Evolutionary conservation across 1,140 invertebrate genomes (phyloP), one percentile per base, ranked within the genome.

Genomic region (Ips nitidus): DNA sequence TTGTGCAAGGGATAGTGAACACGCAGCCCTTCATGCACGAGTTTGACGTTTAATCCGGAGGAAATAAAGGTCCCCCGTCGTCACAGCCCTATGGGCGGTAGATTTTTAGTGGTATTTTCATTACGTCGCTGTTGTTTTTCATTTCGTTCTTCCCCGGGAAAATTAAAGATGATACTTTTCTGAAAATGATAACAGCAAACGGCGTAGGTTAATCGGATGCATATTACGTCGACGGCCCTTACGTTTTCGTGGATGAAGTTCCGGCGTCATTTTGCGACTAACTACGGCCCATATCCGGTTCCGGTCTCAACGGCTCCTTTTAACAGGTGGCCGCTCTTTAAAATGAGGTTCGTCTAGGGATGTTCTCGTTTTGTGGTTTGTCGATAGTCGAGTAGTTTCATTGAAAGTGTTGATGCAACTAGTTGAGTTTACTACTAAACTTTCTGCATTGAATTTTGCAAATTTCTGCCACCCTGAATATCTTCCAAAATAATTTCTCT

Each of bases 21-120:
- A 58, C 56, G 56, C 37, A 41, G 37, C 56, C 56, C 56, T 58
- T 58, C 56, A 58, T 41, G 56, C 38, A 22, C 22, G 22, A 22
- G 22, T 22, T 41, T 58, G 56, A 58, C 56, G 40, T 58, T 58
- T 58, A 58, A 58, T 58, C 56, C 56, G 6, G 7, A 41, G 40
- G 40, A 58, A 58, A 58, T 58, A 40, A 58, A 58, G 56, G 7
- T 5, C 40, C 7, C 56, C 56, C 40, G 40, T 6, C 5, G 56
- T 6, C 38, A 41, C 39, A 41, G 7, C 56, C 41, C 56, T 6
- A 41, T 39, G 40, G 56, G 56, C 5, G 56, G 39, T 40, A 7
- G 37, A 40, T 58, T 58, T 58, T 58, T 58, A 5, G 3, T 7
- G 40, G 40, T 40, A 36, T 2, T 58, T 58, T 58, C 40, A 58